Evolutionary conservation across 2,113 vertebrate species (phyloP), one percentile per base, ranked within the genome.

Genomic region (Malurus cyaneus): DNA sequence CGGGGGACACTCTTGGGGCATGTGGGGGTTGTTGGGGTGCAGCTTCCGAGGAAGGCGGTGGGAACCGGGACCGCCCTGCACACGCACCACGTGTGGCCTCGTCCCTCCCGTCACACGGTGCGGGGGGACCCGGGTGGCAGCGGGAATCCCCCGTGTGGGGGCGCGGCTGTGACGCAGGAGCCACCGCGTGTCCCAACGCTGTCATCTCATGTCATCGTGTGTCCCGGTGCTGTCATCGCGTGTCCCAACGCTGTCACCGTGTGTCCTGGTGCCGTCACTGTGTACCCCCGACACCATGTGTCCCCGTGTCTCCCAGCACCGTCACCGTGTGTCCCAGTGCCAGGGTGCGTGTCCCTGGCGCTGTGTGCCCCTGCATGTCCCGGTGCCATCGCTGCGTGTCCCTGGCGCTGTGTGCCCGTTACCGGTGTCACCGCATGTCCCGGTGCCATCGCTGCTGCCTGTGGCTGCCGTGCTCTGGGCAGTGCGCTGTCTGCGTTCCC

Each of bases 1-100:
- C 5, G 1, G 39, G 36, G 16, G 7, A 17, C 23, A 2, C 18
- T 1, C 25, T 1, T 1, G 34, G 66, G 29, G 15, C 60, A 3
- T 8, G 29, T 4, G 21, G 23, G 53, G 26, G 41, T 11, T 3
- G 32, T 17, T 16, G 47, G 28, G 47, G 39, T 5, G 9, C 73
- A 16, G 53, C 34, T 15, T 39, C 29, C 52, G 14, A 0, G 18
- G 54, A 13, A 32, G 8, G 26, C 23, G 44, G 11, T 21, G 83
- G 62, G 47, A 21, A 4, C 47, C 1, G 73, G 56, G 49, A 14
- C 56, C n/a, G n/a, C 34, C 47, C 64, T 1, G 24, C 54, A 3
- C 39, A 3, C 19, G 0, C 25, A 18, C 15, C 47, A 2, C 23
- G 47, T 2, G 73, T 61, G 54, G 62, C 72, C 64, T 8, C 11